Percentiles rank a stretch among this genome's conserved stretches.
Evolutionary conservation across 92 coral and sea anemone species (phyloP).

Genomic region (Phymanthus crucifer): DNA sequence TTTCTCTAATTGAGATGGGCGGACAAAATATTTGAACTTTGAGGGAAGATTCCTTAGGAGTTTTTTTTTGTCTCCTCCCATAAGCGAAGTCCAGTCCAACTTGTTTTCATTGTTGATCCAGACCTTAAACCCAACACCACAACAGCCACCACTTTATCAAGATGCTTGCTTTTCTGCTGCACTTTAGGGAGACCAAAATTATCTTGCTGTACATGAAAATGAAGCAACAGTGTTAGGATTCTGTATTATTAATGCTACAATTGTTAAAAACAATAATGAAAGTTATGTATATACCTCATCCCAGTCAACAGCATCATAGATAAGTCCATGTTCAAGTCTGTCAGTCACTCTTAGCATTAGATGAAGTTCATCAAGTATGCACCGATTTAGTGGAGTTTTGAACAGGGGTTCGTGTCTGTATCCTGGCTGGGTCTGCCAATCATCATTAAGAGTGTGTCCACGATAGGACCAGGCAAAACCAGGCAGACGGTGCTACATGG

Average conservation of each 20-base stretch:
- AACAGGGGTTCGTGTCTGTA: constrained; percentile 8
- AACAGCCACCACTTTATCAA: constrained; percentile 18
- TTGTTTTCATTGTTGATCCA: constrained; percentile 38
- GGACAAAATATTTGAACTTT: constrained; percentile 22
- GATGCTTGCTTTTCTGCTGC: constrained; percentile 29
- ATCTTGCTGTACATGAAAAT: constrained; percentile 31
- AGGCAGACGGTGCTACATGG: too few species aligned
- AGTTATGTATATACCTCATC: constrained; percentile 32
- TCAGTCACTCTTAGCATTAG: constrained; percentile 31
- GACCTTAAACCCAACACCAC: constrained; percentile 33
- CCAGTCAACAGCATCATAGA: constrained; percentile 32
- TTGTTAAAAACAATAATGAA: constrained; percentile 10
- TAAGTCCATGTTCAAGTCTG: constrained; percentile 34
- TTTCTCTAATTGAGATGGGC: constrained; percentile 11
- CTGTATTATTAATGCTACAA: constrained; percentile 11
- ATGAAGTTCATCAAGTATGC: constrained; percentile 27
- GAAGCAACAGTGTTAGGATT: constrained; percentile 9
- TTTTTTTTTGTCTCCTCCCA: constrained; percentile 44
- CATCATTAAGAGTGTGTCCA: too few species aligned
- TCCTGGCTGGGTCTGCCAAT: constrained; percentile 29
- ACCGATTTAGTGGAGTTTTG: constrained; percentile 17
- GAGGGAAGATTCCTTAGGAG: constrained; percentile 28
- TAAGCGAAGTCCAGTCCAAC: constrained; percentile 30
- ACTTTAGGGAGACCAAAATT: constrained; percentile 37
- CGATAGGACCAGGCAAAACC: too few species aligned